Conservation (phyloP, 2,888 invertebrate genomes). For the Zhuqinia jingwanae region DNA sequence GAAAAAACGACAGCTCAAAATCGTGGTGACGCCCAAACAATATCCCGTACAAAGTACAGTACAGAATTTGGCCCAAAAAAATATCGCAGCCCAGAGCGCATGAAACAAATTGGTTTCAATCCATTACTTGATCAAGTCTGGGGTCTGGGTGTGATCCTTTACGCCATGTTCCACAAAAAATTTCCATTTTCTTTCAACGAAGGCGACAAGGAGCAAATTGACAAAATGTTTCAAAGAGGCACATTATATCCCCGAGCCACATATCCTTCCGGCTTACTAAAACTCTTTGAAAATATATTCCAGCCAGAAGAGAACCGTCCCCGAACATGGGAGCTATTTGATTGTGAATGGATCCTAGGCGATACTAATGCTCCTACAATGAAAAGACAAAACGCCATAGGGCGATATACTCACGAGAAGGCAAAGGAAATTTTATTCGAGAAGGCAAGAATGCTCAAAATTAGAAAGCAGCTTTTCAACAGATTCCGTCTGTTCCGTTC, state of each 20-base stretch:
- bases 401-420: slow-evolving; percentile 58
- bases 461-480: slow-evolving; percentile 54
- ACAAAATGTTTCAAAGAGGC: slow-evolving; percentile 26
- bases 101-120: slow-evolving; percentile 56
- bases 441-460: slow-evolving; percentile 47
- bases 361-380: slow-evolving; percentile 28
- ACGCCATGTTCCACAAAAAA: slow-evolving; percentile 56
- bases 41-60: slow-evolving; percentile 47
- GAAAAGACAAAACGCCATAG: slow-evolving; percentile 62
- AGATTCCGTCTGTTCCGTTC: slow-evolving; percentile 63
- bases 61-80: slow-evolving; percentile 57
- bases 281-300: slow-evolving; percentile 29
- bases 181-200: slow-evolving; percentile 60
- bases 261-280: slow-evolving; percentile 30
- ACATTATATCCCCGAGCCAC: neutral
- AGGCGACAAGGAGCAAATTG: slow-evolving; percentile 35
- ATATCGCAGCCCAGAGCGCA: slow-evolving; percentile 65
- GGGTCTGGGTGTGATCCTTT: slow-evolving; percentile 63
- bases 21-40: slow-evolving; percentile 49
- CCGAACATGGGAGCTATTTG: slow-evolving; percentile 52
- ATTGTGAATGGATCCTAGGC: slow-evolving; percentile 27
- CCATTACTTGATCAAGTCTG: slow-evolving; percentile 67
- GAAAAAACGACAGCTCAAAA: slow-evolving; percentile 68
- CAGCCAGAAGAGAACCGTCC: slow-evolving; percentile 29
- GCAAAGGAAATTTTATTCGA: slow-evolving; percentile 57